Evolutionary conservation across 1,140 invertebrate genomes (phyloP).

Genomic region (Archegozetes longisetosus): DNA sequence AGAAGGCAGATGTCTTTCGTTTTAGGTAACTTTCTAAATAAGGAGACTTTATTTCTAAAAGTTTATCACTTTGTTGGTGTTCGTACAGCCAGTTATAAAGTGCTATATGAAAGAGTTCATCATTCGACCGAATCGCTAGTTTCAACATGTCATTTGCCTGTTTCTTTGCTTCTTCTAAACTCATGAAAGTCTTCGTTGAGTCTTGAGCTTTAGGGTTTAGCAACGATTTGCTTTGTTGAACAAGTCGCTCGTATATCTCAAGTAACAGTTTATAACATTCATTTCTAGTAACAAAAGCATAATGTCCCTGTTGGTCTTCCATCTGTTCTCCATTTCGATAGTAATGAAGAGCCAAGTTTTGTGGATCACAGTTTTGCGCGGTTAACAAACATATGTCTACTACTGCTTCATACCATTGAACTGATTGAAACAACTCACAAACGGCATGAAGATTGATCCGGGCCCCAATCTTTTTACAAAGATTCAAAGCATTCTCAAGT

Average conservation of each 20-base stretch:
- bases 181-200: not conserved
- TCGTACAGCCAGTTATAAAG: constrained; percentile 87
- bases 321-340: constrained; percentile 38
- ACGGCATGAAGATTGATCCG: constrained; percentile 58
- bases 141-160: constrained; percentile 31
- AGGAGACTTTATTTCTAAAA: constrained; percentile 52
- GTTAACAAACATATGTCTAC: constrained; percentile 70
- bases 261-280: constrained; percentile 77
- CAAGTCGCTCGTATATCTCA: constrained; percentile 56
- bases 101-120: constrained; percentile 74
- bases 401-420: constrained; percentile 55
- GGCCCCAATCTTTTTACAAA: constrained; percentile 64
- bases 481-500: constrained; percentile 55
- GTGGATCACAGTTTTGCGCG: constrained; percentile 68
- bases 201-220: not conserved
- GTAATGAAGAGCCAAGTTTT: constrained; percentile 68
- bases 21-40: constrained; percentile 64
- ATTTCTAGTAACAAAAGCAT: constrained; percentile 38
- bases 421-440: constrained; percentile 45
- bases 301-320: constrained; percentile 10
- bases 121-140: constrained; percentile 37
- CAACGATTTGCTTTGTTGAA: constrained; percentile 28
- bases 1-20: constrained; percentile 32
- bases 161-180: constrained; percentile 19
- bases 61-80: constrained; percentile 51